A percentile compares a stretch with the other conserved stretches of the same genome.
Conservation (phyloP, 2,797 vertebrate genomes). For the Tadarida brasiliensis region DNA sequence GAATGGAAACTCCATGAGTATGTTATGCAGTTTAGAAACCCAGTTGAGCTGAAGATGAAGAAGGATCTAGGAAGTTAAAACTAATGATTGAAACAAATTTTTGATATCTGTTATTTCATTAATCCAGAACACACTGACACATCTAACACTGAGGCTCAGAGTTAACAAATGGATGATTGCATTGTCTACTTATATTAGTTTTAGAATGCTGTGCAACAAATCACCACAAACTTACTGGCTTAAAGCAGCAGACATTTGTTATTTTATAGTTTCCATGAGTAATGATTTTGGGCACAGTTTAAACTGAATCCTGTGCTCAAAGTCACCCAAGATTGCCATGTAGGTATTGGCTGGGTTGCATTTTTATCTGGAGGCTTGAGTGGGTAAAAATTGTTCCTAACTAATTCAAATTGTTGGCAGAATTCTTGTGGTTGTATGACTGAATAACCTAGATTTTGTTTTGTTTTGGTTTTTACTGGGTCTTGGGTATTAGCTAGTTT, state of each 20-base stretch:
- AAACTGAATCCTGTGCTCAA: background rate
- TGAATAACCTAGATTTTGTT: background rate
- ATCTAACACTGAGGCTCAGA: background rate
- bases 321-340: background rate
- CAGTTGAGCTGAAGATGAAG: background rate
- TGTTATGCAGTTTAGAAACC: background rate
- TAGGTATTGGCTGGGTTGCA: background rate
- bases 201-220: background rate
- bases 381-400: background rate
- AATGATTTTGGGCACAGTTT: background rate
- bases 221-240: background rate
- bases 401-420: background rate
- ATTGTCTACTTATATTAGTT: background rate
- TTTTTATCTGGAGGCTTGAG: background rate
- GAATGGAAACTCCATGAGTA: background rate
- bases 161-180: background rate
- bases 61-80: conserved; percentile 14
- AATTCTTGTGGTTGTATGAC: background rate
- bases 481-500: background rate
- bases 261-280: background rate
- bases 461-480: background rate
- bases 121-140: background rate
- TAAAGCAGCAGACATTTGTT: conserved; percentile 28
- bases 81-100: conserved; percentile 43
- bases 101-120: conserved; percentile 1